A percentile compares a stretch with the other conserved stretches of the same genome.
Conservation (phyloP, 35 echinoderm and acorn worm species). For the Strongylocentrotus purpuratus region DNA sequence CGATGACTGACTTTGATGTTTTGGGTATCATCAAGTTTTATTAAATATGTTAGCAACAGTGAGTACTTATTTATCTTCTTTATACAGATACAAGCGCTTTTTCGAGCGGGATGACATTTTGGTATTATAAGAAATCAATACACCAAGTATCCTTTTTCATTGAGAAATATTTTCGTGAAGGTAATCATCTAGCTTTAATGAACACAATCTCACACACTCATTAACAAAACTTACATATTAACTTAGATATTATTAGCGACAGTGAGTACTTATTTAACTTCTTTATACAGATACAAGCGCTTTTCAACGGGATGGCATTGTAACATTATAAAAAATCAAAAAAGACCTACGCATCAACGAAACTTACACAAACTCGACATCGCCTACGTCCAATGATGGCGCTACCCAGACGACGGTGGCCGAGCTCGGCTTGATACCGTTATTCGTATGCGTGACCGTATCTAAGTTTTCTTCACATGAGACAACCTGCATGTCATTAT, state of each 20-base stretch:
- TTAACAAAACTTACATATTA: no score
- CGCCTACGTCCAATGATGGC: neutral
- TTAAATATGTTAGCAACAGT: neutral
- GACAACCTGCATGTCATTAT: neutral
- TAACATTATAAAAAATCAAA: neutral
- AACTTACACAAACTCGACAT: conserved; percentile 38
- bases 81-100: neutral
- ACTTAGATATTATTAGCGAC: neutral
- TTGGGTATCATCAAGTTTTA: no score
- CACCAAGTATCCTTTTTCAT: no score
- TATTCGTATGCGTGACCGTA: conserved; percentile 24
- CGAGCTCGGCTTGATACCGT: neutral
- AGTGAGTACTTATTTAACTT: neutral
- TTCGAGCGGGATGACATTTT: neutral
- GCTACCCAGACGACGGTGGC: neutral
- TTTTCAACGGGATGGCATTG: neutral
- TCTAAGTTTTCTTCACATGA: neutral
- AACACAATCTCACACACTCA: neutral
- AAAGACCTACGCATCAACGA: neutral
- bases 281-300: neutral
- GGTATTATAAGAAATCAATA: neutral
- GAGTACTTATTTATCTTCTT: neutral
- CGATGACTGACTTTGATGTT: no score
- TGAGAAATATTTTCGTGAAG: no score
- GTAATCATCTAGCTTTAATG: neutral